Evolutionary conservation across 1,140 invertebrate species (phyloP).

Genomic region (Centruroides vittatus): DNA sequence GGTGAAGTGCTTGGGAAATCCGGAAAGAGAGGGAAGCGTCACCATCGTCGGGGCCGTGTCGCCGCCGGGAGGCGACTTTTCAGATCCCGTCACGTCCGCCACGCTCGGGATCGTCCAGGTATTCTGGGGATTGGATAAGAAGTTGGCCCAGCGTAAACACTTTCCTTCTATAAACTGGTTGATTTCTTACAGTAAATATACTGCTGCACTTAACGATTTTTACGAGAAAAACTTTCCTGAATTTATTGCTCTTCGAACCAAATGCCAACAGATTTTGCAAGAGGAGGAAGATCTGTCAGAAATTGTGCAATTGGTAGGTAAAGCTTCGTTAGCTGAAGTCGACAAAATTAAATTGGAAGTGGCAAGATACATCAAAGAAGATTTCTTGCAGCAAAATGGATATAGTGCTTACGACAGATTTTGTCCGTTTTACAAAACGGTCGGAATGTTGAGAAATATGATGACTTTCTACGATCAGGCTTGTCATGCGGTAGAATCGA

Average conservation of each 20-base stretch:
- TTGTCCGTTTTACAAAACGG: conserved; percentile 99
- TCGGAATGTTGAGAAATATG: conserved; percentile 97
- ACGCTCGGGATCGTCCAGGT: conserved; percentile 99
- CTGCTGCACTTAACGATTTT: conserved; percentile 93
- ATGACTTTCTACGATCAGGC: conserved; percentile 98
- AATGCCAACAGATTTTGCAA: conserved; percentile 90
- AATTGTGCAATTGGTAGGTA: conserved; percentile 99
- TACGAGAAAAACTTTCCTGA: conserved; percentile 99
- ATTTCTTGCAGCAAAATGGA: conserved; percentile 66
- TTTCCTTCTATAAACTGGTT: conserved; percentile 99
- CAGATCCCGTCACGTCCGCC: conserved; percentile 97
- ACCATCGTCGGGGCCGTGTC: conserved; percentile 99
- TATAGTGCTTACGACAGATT: conserved; percentile 95
- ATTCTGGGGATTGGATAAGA: conserved; percentile 97
- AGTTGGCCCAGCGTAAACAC: conserved; percentile 97
- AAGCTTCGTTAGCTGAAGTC: conserved; percentile 93
- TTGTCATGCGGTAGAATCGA: conserved; percentile 91
- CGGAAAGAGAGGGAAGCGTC: conserved; percentile 92
- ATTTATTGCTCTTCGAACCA: conserved; percentile 69
- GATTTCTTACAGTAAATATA: conserved; percentile 99
- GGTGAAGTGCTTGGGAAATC: conserved; percentile 93
- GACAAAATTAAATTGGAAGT: conserved; percentile 99
- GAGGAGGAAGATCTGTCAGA: conserved; percentile 99
- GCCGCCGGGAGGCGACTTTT: conserved; percentile 99
- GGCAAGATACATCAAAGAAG: conserved; percentile 95